Evolutionary conservation across 2,113 vertebrate genomes (phyloP).

Genomic region (Lonchura striata): DNA sequence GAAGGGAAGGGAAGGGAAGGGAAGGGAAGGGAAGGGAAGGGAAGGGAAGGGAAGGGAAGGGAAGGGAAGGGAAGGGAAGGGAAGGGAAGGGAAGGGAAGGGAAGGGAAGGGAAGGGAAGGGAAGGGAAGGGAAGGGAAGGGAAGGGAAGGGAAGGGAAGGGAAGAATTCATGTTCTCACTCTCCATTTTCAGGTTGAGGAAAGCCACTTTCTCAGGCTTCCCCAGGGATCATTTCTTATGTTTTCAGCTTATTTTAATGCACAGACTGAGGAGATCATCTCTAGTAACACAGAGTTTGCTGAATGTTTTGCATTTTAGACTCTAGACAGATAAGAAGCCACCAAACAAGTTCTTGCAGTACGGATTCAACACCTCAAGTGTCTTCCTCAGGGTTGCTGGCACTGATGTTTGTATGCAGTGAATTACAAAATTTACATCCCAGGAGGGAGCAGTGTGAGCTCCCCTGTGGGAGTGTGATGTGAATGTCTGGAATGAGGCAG

Average conservation of each 20-base stretch:
- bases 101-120: too few relatives aligned
- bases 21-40: too few relatives aligned
- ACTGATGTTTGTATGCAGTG: neutral
- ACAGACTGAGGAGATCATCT: neutral
- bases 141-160: too few relatives aligned
- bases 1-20: too few relatives aligned
- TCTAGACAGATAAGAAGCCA: neutral
- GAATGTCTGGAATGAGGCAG: neutral
- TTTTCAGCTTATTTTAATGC: neutral
- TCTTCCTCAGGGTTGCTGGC: neutral
- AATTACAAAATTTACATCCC: neutral
- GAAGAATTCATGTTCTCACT: rapidly evolving
- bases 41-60: too few relatives aligned
- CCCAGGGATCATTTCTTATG: rapidly evolving
- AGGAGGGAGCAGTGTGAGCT: neutral
- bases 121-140: too few relatives aligned
- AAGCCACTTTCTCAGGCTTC: neutral
- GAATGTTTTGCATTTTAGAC: neutral
- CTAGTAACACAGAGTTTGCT: neutral
- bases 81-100: too few relatives aligned
- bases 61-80: too few relatives aligned
- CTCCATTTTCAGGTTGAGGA: neutral
- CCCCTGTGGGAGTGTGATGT: neutral
- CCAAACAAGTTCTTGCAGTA: neutral
- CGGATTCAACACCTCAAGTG: neutral